Evolutionary conservation across 2,888 invertebrate genomes (phyloP), one percentile per base, ranked within the genome.

Genomic region (Poecilus cupreus): DNA sequence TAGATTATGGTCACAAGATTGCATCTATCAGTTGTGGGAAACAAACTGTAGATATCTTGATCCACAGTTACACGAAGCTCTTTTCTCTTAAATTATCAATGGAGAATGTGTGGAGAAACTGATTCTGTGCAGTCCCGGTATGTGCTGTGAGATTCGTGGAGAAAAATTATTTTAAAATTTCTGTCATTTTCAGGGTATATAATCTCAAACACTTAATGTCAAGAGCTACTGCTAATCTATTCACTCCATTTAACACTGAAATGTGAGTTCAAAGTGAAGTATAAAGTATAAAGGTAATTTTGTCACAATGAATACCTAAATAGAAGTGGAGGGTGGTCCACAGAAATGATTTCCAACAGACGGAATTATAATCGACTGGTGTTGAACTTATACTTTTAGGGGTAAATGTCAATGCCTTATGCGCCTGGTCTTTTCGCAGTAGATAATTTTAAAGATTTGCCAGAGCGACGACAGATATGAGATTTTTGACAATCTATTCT

Each of bases 281-380:
- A 60, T n/a, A n/a, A n/a, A 26, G 60, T 13, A 60, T 60, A 60
- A 60, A 60, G 60, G 60, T 60, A 60, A 60, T 60, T 60, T 60
- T 24, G 26, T 24, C 60, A n/a, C 60, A 24, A 26, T 60, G 60
- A 60, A 60, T 60, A 60, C 26, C 13, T 60, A 60, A 60, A 60
- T 60, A 60, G 60, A 26, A 60, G 24, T 24, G 20, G 54, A 11
- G 26, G 11, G 32, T 43, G n/a, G n/a, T 43, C 13, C 43, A 10
- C 5, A 13, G n/a, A 43, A 43, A 43, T 43, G 2, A 43, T 43
- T 43, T 43, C n/a, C 13, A 32, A 32, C 32, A 32, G 4, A 32
- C 32, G 32, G 3, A 11, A 43, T 43, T 43, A 5, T 43, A 11
- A 43, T 11, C 3, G 43, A 43, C 5, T 13, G 43, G n/a, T 11